Evolutionary conservation across 2,888 invertebrate species (phyloP).

Genomic region (Hirtodrosophila duncani): DNA sequence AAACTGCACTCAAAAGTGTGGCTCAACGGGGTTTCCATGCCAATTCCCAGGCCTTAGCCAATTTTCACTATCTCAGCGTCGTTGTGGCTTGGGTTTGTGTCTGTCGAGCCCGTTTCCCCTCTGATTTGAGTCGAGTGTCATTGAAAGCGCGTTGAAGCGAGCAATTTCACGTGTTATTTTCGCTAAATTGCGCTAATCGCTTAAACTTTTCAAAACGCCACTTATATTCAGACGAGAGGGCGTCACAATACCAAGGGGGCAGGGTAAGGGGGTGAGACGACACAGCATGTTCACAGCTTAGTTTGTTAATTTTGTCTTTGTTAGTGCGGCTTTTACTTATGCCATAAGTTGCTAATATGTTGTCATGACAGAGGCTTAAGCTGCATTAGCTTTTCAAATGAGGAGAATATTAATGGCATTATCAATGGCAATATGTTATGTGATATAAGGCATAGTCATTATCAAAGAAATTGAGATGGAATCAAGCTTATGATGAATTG

Average conservation of each 20-base stretch:
- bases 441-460: no score
- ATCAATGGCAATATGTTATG: no score
- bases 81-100: not conserved
- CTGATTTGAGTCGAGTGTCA: slow-evolving; percentile 51
- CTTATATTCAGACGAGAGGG: no score
- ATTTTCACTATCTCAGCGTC: slow-evolving; percentile 34
- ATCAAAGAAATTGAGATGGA: no score
- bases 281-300: slow-evolving; percentile 13
- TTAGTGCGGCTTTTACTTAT: slow-evolving; percentile 24
- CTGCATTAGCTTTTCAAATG: slow-evolving; percentile 30
- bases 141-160: slow-evolving; percentile 70
- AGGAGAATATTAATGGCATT: no score
- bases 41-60: slow-evolving; percentile 33
- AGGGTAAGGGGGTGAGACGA: not conserved
- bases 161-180: slow-evolving; percentile 67
- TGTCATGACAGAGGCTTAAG: slow-evolving; percentile 47
- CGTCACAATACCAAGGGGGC: not conserved
- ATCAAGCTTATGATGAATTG: no score
- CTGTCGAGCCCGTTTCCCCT: no score
- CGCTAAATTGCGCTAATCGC: slow-evolving; percentile 70
- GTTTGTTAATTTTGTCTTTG: slow-evolving; percentile 31
- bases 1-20: slow-evolving; percentile 32
- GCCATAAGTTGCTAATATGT: slow-evolving; percentile 38
- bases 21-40: slow-evolving; percentile 40
- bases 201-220: slow-evolving; percentile 55